Evolutionary conservation across 1,140 invertebrate genomes (phyloP), one percentile per base, ranked within the genome.

Genomic region (Pissodes strobi): DNA sequence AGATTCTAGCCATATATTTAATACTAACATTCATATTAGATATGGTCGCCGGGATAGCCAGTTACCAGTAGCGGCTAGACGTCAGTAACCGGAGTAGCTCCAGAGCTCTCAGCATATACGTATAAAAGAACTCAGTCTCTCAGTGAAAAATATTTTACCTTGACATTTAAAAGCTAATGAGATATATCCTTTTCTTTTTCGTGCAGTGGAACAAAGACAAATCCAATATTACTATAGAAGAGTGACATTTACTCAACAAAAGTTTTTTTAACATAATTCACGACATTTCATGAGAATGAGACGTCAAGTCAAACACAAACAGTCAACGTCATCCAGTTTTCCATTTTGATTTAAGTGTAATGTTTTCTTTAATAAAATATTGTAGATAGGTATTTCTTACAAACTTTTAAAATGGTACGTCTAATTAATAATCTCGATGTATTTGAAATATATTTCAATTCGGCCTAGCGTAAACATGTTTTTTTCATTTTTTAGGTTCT

Each of bases 401-500:
- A 46, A 46, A 19, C n/a, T 19, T 2, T 45, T 41, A 51, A 49
- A 51, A 61, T 61, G 58, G 58, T 61, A 61, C n/a, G 58, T 51
- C 38, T 49, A 34, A n/a, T 21, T 10, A 22, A 34, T 10, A 43
- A 4, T 6, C 5, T 12, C 22, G 6, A 9, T 21, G 34, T 37
- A 46, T 5, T 34, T 1, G 1, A 45, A 41, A 9, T 5, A 13
- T 38, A 56, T 25, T 41, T n/a, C 10, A 17, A 17, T 38, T 12
- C 9, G 8, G 1, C 2, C 2, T 37, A 27, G 34, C 3, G 2
- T 41, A 57, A 34, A 18, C 23, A 45, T 15, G n/a, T 34, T 46
- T 25, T 61, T 18, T 9, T n/a, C n/a, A n/a, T 56, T 64, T 88
- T 87, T 71, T 78, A 95, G 96, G 96, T 98, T 80, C 88, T 99